These are phyloP conservation scores for Squalus acanthias DNA, from an alignment of 2,797 vertebrate species.

Conservation along the genomic window DNA sequence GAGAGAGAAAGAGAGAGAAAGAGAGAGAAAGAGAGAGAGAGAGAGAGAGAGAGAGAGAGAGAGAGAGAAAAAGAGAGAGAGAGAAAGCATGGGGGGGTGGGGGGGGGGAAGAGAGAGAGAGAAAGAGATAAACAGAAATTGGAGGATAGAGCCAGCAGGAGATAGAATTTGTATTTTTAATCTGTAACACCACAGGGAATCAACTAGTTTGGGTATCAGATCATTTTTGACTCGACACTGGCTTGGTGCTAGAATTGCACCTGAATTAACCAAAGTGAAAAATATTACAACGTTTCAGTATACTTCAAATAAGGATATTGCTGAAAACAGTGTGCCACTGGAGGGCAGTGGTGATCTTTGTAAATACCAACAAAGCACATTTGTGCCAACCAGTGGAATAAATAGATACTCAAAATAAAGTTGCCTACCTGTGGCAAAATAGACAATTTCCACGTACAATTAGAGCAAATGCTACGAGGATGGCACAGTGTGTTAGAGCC, in stretches of 20 bases:
- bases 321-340: not conserved
- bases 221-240: not conserved
- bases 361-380: not conserved
- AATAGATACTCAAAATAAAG: not conserved
- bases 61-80: too few relatives aligned
- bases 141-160: too few relatives aligned
- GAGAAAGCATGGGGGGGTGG: too few relatives aligned
- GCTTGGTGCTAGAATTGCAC: not conserved
- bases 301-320: not conserved
- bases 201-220: not conserved
- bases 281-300: not conserved
- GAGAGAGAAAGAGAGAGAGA: too few relatives aligned
- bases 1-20: too few relatives aligned
- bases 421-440: not conserved
- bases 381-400: not conserved
- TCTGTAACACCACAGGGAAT: not conserved
- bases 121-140: too few relatives aligned
- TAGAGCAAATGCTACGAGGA: not conserved
- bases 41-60: too few relatives aligned
- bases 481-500: not conserved
- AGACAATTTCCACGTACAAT: not conserved
- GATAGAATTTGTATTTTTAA: too few relatives aligned
- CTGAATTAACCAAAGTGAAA: not conserved
- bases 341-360: constrained; percentile 9
- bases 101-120: too few relatives aligned